Evolutionary conservation across 2,888 invertebrate species (phyloP).

Genomic region (Protula sp.): DNA sequence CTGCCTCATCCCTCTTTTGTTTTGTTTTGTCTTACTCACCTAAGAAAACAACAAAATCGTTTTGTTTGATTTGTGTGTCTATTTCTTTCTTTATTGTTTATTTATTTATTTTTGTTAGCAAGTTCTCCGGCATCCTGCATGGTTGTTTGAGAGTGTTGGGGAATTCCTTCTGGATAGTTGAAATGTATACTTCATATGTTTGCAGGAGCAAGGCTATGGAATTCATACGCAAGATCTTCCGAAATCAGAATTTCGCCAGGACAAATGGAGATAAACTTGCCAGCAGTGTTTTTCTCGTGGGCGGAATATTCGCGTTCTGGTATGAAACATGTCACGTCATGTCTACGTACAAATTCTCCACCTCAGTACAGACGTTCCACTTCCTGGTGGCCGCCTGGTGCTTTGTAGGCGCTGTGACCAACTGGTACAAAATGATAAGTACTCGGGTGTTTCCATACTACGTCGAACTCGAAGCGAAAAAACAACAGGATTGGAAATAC

Average conservation of each 20-base stretch:
- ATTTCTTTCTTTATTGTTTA: no score
- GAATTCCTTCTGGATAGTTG: no score
- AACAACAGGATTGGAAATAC: constrained; percentile 58
- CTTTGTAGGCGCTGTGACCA: neutral
- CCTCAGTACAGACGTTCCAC: neutral
- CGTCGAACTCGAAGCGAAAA: neutral
- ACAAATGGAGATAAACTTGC: neutral
- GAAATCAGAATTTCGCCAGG: neutral
- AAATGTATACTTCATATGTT: no score
- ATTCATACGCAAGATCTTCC: neutral
- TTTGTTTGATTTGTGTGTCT: no score
- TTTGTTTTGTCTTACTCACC: no score
- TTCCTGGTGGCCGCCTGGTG: neutral
- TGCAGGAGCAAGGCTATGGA: no score
- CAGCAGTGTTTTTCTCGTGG: neutral
- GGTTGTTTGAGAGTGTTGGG: no score
- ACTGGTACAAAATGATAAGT: neutral
- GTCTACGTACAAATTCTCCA: neutral
- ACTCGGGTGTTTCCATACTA: neutral
- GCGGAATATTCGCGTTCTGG: neutral
- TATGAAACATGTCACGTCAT: neutral
- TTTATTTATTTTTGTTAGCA: no score
- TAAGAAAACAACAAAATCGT: no score
- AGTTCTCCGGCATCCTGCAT: no score
- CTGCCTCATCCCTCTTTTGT: no score